Conservation (phyloP, 2,888 invertebrate species). For the Ethmia dodecea region DNA sequence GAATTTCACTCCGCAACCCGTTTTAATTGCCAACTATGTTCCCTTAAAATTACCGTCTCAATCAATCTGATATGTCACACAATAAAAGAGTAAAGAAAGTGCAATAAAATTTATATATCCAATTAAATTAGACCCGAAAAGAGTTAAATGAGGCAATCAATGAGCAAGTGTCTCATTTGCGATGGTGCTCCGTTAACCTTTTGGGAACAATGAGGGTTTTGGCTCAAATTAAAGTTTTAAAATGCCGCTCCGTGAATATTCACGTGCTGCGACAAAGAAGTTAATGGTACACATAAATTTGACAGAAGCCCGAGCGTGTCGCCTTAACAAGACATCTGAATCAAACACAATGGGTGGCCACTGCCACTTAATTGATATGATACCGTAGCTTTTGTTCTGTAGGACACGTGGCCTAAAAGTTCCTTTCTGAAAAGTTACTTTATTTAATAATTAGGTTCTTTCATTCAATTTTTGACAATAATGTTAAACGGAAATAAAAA, state of each 20-base stretch:
- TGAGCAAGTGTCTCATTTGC: conserved; percentile 35
- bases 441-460: too few relatives aligned
- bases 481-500: too few relatives aligned
- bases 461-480: too few relatives aligned
- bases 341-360: conserved; percentile 60
- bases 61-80: conserved; percentile 28
- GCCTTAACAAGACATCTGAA: conserved; percentile 58
- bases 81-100: conserved; percentile 33
- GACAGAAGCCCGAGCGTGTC: conserved; percentile 34
- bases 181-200: conserved; percentile 29
- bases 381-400: conserved; percentile 24
- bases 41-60: conserved; percentile 32
- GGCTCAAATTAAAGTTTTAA: conserved; percentile 60
- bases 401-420: conserved; percentile 21
- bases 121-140: conserved; percentile 60
- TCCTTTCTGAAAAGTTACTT: too few relatives aligned
- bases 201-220: conserved; percentile 44
- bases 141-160: conserved; percentile 52
- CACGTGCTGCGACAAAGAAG: conserved; percentile 35
- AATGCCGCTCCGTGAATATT: conserved; percentile 43
- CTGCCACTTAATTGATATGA: conserved; percentile 46
- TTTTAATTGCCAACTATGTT: conserved; percentile 48
- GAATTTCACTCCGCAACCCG: conserved; percentile 49
- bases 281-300: conserved; percentile 61
- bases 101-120: conserved; percentile 46